phyloP scores from a whole-genome alignment of 2,113 vertebrate genomes.

The Parotia lawesii region DNA sequence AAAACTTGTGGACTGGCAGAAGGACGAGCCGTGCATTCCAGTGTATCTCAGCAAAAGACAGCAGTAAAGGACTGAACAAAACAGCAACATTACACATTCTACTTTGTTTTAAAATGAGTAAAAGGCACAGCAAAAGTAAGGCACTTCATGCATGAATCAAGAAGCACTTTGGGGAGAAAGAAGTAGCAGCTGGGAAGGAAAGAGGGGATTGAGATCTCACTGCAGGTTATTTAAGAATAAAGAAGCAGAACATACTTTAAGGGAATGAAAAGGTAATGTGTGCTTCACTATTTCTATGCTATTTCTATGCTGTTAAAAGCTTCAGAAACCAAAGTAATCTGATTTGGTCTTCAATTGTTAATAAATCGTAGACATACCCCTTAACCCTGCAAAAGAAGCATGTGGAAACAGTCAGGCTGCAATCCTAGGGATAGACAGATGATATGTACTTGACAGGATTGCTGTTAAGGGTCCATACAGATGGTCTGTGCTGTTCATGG shows the following conservation, averaged over 20 bases:
- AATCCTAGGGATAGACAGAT: background rate
- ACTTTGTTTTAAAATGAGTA: background rate
- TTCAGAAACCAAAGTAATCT: background rate
- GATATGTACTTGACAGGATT: background rate
- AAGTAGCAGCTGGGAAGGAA: background rate
- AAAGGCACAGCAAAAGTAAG: background rate
- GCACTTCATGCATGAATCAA: background rate
- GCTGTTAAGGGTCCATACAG: rapidly evolving
- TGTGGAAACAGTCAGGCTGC: background rate
- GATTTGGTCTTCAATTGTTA: background rate
- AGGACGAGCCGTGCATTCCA: background rate
- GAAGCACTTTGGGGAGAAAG: background rate
- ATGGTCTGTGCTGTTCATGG: background rate
- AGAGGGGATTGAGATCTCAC: background rate
- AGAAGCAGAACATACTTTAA: background rate
- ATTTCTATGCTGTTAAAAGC: background rate
- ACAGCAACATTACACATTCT: rapidly evolving
- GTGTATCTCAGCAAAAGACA: background rate
- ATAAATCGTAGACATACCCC: background rate
- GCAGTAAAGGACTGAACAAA: background rate
- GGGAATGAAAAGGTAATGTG: background rate
- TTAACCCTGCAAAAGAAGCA: background rate
- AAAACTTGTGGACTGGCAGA: background rate
- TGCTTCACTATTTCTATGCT: background rate
- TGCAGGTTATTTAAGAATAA: background rate